Evolutionary conservation across 2,797 vertebrate species (phyloP), one percentile per base, ranked within the genome.

Genomic region (Ibycter americanus): DNA sequence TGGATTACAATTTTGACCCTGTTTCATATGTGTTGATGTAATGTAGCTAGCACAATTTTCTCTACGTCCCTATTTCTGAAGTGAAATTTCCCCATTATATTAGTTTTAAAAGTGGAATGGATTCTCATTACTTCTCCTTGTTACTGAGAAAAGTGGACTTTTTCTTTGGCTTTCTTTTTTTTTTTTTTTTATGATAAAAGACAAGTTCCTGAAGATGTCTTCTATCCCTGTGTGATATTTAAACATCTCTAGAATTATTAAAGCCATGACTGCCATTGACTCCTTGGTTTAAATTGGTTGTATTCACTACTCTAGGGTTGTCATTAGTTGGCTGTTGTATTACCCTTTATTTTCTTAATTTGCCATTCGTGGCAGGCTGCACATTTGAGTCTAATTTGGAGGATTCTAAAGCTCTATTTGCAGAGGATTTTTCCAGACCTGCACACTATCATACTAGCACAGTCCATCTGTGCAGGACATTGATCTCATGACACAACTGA

Each of bases 271-370:
- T 93, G 32, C 54, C 10, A 58, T 87, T 85, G 74, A 76, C 42
- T 80, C 7, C 9, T 66, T 81, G 51, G 38, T 78, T 94, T 95
- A 95, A 91, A 96, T 91, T 89, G 65, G 63, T 73, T 93, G 44
- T 56, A 44, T 61, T 88, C 34, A 4, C 76, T 51, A 40, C 82
- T 94, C 94, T 54, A 51, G 89, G 84, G 82, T 77, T 94, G 89
- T 96, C 76, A 91, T 96, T 97, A 96, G 80, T 11, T 91, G 82
- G 46, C 67, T 81, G 79, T 81, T 89, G 22, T 40, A 72, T 78
- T 81, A 66, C 25, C 21, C 5, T 76, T 92, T 91, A 79, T 94
- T 96, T 95, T 72, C 87, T 92, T 93, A 92, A 93, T 86, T 96
- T 92, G 58, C 31, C 36, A 9, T 83, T 83, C 94, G 84, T 62